Base-by-base conservation (phyloP, 2,888 invertebrate species). In the Sesia apiformis region DNA sequence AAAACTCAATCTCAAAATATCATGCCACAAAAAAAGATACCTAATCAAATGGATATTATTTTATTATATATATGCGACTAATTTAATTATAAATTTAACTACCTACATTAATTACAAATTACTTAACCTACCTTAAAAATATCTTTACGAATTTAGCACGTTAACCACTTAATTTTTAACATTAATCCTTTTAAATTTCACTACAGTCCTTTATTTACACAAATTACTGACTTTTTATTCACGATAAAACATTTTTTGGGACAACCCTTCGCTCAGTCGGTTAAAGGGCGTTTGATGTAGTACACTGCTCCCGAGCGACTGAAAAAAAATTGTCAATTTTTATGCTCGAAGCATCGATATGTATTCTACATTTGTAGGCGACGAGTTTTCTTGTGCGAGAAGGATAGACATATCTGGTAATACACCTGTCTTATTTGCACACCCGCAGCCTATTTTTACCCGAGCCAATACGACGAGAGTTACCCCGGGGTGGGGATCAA, bases 281-380 rank as follows among this genome's bases (percentile, higher is more conserved):
- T 8, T 8, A 46, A 4, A 4, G n/a, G 4, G 23, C 46, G n/a
- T 46, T 5, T 23, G 46, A n/a, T 3, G n/a, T 46, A n/a, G n/a
- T 4, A 4, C 59, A 68, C 74, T 66, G 69, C 79, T 78, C 77
- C 81, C 84, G 82, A 81, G 81, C 78, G 76, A 90, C 90, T 90
- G 86, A 86, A 89, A 90, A 89, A 90, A 89, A 83, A 83, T 88
- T 86, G 87, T 87, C 89, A 90, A 90, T 90, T 90, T 90, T 89
- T 89, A 90, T 86, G 84, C 82, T 80, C 81, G 83, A 76, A 86
- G 84, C 88, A 87, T 89, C 88, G 83, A 89, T 86, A 87, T 80
- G 82, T 83, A 84, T 84, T 84, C 83, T 77, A 85, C 81, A 78
- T 86, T 86, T 81, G 84, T 81, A 81, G 74, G 78, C 82, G 84